Percentiles rank a stretch among this genome's conserved stretches.
These are phyloP conservation scores for Himalopsyche kuldschensis DNA, from an alignment of 2,888 invertebrate species.

Conservation along the genomic window DNA sequence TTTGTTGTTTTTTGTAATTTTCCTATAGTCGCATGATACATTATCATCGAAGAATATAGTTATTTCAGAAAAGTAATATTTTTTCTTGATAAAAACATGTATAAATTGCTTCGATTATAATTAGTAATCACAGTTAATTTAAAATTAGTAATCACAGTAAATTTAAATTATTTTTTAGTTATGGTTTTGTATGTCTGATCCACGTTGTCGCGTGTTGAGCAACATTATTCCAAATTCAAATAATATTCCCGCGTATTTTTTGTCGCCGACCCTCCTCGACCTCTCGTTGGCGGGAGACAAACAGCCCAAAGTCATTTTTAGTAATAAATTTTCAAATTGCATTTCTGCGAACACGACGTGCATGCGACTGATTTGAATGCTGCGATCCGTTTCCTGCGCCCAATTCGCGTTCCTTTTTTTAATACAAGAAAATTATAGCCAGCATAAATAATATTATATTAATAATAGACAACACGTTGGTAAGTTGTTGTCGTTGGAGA, in stretches of 20 bases:
- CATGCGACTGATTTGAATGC: neutral
- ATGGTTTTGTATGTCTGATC: neutral
- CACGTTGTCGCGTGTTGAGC: slow-evolving; percentile 1
- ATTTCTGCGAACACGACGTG: slow-evolving; percentile 32
- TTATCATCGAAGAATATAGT: too few relatives aligned
- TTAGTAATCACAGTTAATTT: too few relatives aligned
- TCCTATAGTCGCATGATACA: too few relatives aligned
- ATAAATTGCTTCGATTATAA: too few relatives aligned
- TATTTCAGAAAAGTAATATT: too few relatives aligned
- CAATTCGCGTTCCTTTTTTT: neutral
- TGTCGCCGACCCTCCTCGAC: neutral
- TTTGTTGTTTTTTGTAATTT: too few relatives aligned
- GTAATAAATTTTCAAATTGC: slow-evolving; percentile 33
- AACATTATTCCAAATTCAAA: slow-evolving; percentile 3
- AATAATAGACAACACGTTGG: neutral
- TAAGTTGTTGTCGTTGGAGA: too few relatives aligned
- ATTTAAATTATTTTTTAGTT: neutral
- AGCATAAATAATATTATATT: neutral
- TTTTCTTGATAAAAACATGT: too few relatives aligned
- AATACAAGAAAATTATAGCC: neutral
- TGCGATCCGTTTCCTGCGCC: neutral
- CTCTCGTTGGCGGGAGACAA: neutral
- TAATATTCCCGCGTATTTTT: slow-evolving; percentile 8
- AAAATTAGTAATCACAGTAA: too few relatives aligned
- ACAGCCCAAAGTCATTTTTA: slow-evolving; percentile 12